phyloP scores from a whole-genome alignment of 2,888 invertebrate species.

The Cordilura impudica region DNA sequence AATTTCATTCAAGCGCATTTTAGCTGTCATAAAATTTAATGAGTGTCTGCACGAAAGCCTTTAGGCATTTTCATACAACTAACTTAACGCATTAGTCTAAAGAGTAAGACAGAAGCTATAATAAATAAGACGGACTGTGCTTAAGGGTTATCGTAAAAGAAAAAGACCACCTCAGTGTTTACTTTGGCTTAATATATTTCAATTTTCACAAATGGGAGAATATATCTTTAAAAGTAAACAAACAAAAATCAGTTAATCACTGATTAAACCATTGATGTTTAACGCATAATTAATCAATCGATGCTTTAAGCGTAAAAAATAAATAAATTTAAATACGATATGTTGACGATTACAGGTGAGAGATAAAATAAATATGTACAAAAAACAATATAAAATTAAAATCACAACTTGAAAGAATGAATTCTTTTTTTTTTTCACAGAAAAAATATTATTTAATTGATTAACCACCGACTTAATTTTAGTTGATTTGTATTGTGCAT shows the following conservation, averaged over 20 bases:
- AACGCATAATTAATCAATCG: slow-evolving; percentile 40
- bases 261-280: slow-evolving; percentile 14
- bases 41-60: not conserved
- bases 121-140: not conserved
- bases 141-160: not conserved
- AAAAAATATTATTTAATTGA: too few species aligned
- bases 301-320: not conserved
- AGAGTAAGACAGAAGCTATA: slow-evolving; percentile 6
- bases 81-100: not conserved
- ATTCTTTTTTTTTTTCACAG: too few species aligned
- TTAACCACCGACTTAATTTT: too few species aligned
- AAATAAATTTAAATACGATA: slow-evolving; percentile 11
- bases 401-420: not conserved
- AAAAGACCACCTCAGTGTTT: slow-evolving; percentile 1
- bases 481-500: too few species aligned
- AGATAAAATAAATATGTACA: slow-evolving; percentile 1
- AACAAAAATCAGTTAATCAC: not conserved
- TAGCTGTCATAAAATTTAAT: not conserved
- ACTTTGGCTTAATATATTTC: not conserved
- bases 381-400: not conserved
- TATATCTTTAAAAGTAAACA: not conserved
- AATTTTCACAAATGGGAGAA: not conserved
- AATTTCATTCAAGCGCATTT: not conserved
- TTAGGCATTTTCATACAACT: slow-evolving; percentile 25
- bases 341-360: slow-evolving; percentile 21